Evolutionary conservation across 2,888 invertebrate species (phyloP).

Genomic region (Cabera pusaria): DNA sequence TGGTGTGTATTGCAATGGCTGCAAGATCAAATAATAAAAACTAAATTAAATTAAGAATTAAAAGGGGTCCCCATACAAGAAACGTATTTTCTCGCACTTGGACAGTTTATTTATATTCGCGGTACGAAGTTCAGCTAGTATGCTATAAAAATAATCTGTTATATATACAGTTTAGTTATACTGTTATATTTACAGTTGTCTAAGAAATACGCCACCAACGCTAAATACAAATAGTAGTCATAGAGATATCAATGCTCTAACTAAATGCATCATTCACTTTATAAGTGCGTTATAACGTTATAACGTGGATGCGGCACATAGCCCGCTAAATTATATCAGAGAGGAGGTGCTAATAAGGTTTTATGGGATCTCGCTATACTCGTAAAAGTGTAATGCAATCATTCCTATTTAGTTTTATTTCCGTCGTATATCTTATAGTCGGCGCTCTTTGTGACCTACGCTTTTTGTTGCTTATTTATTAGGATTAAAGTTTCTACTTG

Average conservation of each 20-base stretch:
- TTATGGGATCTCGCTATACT: constrained; percentile 22
- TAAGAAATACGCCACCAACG: too few relatives aligned
- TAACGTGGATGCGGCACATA: constrained; percentile 12
- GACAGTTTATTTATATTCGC: too few relatives aligned
- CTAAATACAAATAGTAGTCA: not conserved
- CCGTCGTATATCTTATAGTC: constrained; percentile 16
- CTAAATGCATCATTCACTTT: constrained; percentile 1
- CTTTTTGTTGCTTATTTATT: constrained; percentile 14
- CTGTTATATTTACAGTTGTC: too few relatives aligned
- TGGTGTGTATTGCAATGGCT: too few relatives aligned
- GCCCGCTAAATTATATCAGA: constrained; percentile 23
- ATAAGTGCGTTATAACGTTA: constrained; percentile 12
- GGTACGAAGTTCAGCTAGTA: too few relatives aligned
- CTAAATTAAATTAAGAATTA: too few relatives aligned
- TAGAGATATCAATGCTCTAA: not conserved
- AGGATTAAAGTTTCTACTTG: constrained; percentile 15
- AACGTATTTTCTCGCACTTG: too few relatives aligned
- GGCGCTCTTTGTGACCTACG: constrained; percentile 15
- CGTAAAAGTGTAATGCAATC: constrained; percentile 26
- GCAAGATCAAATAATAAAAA: too few relatives aligned
- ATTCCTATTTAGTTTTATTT: constrained; percentile 28
- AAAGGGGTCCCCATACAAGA: too few relatives aligned
- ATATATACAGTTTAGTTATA: too few relatives aligned
- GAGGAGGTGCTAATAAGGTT: constrained; percentile 26
- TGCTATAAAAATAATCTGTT: too few relatives aligned